Conservation (phyloP, 2,797 vertebrate species). For the Iguana delicatissima region DNA sequence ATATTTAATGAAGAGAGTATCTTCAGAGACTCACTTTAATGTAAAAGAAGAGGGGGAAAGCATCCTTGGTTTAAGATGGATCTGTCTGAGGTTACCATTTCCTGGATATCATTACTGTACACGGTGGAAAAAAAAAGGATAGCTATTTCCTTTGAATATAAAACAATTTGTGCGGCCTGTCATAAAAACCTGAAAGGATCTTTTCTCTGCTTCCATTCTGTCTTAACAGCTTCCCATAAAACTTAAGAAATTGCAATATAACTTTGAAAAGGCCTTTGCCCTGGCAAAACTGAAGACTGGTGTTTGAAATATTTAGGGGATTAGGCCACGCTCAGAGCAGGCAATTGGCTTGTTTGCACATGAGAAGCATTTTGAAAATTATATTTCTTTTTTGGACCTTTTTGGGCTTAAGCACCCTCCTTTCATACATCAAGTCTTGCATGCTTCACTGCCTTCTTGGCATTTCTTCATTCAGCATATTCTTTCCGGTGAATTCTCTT, state of each 20-base stretch:
- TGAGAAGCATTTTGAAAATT: conserved; percentile 49
- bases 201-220: conserved; percentile 63
- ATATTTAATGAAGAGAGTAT: conserved; percentile 53
- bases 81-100: conserved; percentile 61
- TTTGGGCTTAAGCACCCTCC: conserved; percentile 29
- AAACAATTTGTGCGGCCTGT: conserved; percentile 69
- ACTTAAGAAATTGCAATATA: conserved; percentile 76
- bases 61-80: conserved; percentile 51
- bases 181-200: conserved; percentile 67
- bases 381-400: conserved; percentile 36
- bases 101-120: conserved; percentile 61
- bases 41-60: conserved; percentile 50
- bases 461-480: conserved; percentile 70
- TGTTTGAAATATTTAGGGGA: conserved; percentile 59
- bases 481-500: conserved; percentile 67
- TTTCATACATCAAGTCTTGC: conserved; percentile 49
- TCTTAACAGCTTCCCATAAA: conserved; percentile 75
- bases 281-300: conserved; percentile 45
- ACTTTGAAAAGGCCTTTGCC: conserved; percentile 54
- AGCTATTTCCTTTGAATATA: conserved; percentile 69
- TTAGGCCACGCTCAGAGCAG: conserved; percentile 36
- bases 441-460: conserved; percentile 46
- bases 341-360: conserved; percentile 53
- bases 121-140: conserved; percentile 52
- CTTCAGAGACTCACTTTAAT: conserved; percentile 60